Conservation (phyloP, 2,888 invertebrate species). For the Tipula unca region DNA sequence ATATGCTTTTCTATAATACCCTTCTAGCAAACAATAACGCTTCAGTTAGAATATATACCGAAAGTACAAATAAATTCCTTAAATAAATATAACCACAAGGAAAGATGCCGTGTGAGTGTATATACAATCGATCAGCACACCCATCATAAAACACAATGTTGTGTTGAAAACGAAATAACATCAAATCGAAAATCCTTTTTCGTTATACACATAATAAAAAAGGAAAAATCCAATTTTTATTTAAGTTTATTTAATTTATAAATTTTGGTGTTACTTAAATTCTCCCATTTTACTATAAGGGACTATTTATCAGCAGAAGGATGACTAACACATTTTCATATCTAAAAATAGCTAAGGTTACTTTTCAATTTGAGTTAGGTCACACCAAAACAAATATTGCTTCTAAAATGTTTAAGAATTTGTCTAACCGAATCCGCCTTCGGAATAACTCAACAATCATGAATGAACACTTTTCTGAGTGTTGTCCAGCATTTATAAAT, state of each 20-base stretch:
- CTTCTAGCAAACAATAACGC: not conserved
- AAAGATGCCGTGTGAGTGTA: not conserved
- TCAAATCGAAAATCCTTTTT: not conserved
- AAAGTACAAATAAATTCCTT: not conserved
- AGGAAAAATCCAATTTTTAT: not conserved
- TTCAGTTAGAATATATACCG: not conserved
- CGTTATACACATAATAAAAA: not conserved
- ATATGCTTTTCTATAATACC: not conserved
- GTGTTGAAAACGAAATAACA: not conserved
- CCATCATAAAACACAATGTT: not conserved
- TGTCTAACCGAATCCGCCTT: too few relatives aligned
- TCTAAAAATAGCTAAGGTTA: too few relatives aligned
- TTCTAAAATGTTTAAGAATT: not conserved
- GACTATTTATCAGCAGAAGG: not conserved
- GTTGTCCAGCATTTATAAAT: too few relatives aligned
- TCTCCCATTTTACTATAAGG: not conserved
- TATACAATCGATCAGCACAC: not conserved
- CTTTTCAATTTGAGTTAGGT: too few relatives aligned
- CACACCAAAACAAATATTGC: not conserved
- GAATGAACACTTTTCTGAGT: not conserved
- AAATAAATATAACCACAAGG: not conserved
- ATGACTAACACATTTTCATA: not conserved
- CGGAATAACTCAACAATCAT: too few relatives aligned
- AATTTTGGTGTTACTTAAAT: not conserved
- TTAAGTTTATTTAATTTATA: constrained; percentile 1